phyloP scores from a whole-genome alignment of 35 echinoderm and acorn worm species.

The Amphiura filiformis region DNA sequence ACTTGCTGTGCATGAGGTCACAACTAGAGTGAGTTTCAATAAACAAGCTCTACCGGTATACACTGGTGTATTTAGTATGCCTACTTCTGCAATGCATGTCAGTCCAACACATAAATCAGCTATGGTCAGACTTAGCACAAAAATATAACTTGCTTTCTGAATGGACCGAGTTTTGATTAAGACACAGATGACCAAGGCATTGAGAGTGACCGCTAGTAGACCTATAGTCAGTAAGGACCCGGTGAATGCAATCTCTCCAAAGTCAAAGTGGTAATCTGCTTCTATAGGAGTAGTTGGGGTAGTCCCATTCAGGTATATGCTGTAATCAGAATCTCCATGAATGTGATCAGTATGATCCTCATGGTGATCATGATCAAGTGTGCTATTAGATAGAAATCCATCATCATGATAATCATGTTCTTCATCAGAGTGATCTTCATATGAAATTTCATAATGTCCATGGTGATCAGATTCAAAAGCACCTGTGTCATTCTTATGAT shows the following conservation, averaged over 20 bases:
- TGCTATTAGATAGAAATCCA: neutral
- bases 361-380: neutral
- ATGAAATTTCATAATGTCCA: neutral
- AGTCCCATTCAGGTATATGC: neutral
- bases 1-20: constrained; percentile 35
- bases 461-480: neutral
- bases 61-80: neutral
- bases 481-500: neutral
- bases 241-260: neutral
- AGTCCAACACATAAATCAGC: constrained; percentile 60
- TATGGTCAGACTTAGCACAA: constrained; percentile 34
- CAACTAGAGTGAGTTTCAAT: constrained; percentile 10
- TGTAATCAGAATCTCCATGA: neutral
- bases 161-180: constrained; percentile 24
- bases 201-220: constrained; percentile 30
- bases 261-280: constrained; percentile 7
- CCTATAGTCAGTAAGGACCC: neutral
- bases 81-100: constrained; percentile 24
- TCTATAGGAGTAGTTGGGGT: neutral
- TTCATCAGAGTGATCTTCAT: neutral
- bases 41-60: constrained; percentile 19
- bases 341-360: neutral
- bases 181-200: constrained; percentile 32
- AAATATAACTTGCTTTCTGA: constrained; percentile 39
- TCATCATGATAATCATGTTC: neutral